A percentile compares a stretch with the other conserved stretches of the same genome.
Evolutionary conservation across 1,140 invertebrate species (phyloP).

Genomic region (Lucilia cuprina): DNA sequence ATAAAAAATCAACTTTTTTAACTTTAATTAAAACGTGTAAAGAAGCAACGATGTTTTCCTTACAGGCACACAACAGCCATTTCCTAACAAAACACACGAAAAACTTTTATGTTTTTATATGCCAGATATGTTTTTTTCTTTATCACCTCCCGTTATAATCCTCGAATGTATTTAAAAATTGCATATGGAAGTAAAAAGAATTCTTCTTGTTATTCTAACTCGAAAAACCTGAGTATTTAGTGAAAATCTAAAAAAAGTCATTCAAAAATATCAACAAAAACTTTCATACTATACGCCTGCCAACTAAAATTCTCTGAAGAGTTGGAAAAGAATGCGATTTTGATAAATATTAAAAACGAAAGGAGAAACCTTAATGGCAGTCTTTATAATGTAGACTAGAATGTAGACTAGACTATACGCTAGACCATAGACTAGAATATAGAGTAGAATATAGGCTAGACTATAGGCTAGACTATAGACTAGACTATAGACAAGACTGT

Average conservation of each 20-base stretch:
- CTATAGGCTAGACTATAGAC: too few species aligned
- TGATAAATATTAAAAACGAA: too few species aligned
- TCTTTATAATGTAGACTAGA: too few species aligned
- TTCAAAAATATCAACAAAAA: not conserved
- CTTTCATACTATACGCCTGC: too few species aligned
- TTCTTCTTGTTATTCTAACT: not conserved
- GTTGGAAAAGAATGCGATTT: too few species aligned
- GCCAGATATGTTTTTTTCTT: not conserved
- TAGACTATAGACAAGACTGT: too few species aligned
- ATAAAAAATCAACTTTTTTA: not conserved
- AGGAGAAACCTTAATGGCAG: too few species aligned
- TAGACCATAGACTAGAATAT: too few species aligned
- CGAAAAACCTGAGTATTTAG: not conserved
- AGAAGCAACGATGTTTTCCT: not conserved
- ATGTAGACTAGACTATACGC: too few species aligned
- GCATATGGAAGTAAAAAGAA: not conserved
- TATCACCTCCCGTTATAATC: not conserved
- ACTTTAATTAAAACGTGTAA: slow-evolving; percentile 21
- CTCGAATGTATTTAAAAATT: not conserved
- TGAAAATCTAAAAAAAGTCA: not conserved
- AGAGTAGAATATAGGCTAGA: too few species aligned
- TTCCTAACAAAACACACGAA: not conserved
- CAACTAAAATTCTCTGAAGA: too few species aligned
- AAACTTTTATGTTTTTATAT: not conserved
- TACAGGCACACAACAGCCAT: not conserved